phyloP scores from a whole-genome alignment of 2,888 invertebrate genomes.

The Electrophaes corylata region DNA sequence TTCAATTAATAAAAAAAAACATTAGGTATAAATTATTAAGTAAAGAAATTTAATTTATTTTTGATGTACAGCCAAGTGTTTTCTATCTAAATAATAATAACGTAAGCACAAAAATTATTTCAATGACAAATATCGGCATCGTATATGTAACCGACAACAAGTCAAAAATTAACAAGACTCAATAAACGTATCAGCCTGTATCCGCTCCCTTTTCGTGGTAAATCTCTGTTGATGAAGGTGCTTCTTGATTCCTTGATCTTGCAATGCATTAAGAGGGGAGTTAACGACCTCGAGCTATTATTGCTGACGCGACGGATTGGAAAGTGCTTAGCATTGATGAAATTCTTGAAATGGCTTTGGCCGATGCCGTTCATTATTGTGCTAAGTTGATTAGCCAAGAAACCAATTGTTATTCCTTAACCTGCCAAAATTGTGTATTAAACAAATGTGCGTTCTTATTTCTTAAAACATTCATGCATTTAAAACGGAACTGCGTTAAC shows the following conservation, averaged over 20 bases:
- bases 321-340: slow-evolving; percentile 32
- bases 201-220: slow-evolving; percentile 49
- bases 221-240: slow-evolving; percentile 68
- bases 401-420: not conserved
- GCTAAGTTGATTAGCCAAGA: not conserved
- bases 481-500: too few relatives aligned
- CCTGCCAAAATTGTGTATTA: not conserved
- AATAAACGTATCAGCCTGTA: slow-evolving; percentile 24
- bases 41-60: too few relatives aligned
- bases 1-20: too few relatives aligned
- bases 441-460: too few relatives aligned
- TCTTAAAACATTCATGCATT: too few relatives aligned
- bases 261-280: slow-evolving; percentile 57
- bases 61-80: too few relatives aligned
- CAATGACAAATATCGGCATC: slow-evolving; percentile 1
- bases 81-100: too few relatives aligned
- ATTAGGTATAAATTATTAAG: too few relatives aligned
- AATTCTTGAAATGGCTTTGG: slow-evolving; percentile 26
- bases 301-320: slow-evolving; percentile 21
- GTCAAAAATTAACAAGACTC: slow-evolving; percentile 7
- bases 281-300: slow-evolving; percentile 38
- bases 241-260: slow-evolving; percentile 53
- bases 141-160: not conserved
- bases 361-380: slow-evolving; percentile 17
- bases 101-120: too few relatives aligned